phyloP scores from a whole-genome alignment of 2,797 vertebrate genomes.

The Varecia variegata region DNA sequence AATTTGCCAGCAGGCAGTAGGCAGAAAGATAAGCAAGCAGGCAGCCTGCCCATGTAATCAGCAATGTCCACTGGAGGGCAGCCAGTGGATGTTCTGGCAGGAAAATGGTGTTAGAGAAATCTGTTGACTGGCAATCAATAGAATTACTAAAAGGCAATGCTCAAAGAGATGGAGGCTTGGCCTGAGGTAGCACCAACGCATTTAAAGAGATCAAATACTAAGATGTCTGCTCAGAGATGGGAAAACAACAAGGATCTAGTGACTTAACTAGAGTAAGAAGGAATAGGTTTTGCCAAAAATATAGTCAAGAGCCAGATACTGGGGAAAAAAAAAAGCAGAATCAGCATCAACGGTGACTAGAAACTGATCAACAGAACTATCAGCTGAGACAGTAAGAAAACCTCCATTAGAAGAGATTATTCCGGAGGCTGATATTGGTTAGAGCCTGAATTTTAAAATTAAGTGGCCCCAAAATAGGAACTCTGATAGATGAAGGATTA shows the following conservation, averaged over 20 bases:
- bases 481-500: constrained; percentile 2
- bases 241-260: constrained; percentile 20
- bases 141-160: constrained; percentile 54
- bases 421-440: not conserved
- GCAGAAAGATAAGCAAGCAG: constrained; percentile 59
- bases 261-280: constrained; percentile 47
- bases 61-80: constrained; percentile 52
- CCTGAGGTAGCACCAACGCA: not conserved
- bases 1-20: constrained; percentile 47
- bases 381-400: not conserved
- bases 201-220: constrained; percentile 23
- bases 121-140: constrained; percentile 60
- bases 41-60: constrained; percentile 55
- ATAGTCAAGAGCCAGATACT: not conserved
- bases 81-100: constrained; percentile 63
- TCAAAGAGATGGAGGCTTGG: constrained; percentile 6
- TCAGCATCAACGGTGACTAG: constrained; percentile 28
- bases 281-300: constrained; percentile 11
- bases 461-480: not conserved
- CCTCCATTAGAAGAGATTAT: not conserved
- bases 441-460: constrained; percentile 47
- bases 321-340: constrained; percentile 30
- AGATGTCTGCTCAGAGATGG: not conserved
- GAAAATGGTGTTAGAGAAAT: constrained; percentile 60
- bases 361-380: not conserved